Evolutionary conservation across 1,140 invertebrate genomes (phyloP).

Genomic region (Megalonaias nervosa): DNA sequence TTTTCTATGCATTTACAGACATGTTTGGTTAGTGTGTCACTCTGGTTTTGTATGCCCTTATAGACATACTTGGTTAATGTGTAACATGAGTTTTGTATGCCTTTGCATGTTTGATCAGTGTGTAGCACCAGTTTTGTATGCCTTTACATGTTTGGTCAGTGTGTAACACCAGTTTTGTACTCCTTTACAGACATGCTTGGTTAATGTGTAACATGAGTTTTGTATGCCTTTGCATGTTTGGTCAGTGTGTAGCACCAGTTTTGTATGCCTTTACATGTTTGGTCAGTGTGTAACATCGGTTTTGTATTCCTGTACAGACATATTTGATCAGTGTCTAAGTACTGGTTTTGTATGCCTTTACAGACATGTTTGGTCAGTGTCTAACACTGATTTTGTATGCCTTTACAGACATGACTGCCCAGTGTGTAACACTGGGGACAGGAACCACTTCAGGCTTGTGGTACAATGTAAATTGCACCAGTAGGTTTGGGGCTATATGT

Average conservation of each 20-base stretch:
- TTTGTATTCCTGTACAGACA: conserved; percentile 27
- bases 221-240: conserved; percentile 1
- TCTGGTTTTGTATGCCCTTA: too few species aligned
- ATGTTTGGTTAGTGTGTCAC: conserved; percentile 27
- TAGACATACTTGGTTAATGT: too few species aligned
- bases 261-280: conserved; percentile 5
- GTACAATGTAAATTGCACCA: conserved; percentile 46
- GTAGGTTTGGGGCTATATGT: conserved; percentile 46
- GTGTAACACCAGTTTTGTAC: too few species aligned
- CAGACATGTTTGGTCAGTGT: too few species aligned
- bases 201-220: too few species aligned
- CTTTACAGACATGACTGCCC: conserved; percentile 19
- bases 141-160: conserved; percentile 37
- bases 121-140: conserved; percentile 44
- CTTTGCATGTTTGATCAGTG: conserved; percentile 28
- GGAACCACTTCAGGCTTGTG: conserved; percentile 51
- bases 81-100: too few species aligned
- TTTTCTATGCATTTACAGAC: conserved; percentile 31
- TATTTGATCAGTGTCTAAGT: conserved; percentile 26
- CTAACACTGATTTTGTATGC: not conserved
- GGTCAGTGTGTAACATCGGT: conserved; percentile 48
- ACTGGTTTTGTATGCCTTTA: too few species aligned
- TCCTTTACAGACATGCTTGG: too few species aligned
- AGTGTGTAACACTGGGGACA: conserved; percentile 54
- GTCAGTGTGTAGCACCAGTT: too few species aligned